These are phyloP conservation scores for Geococcyx californianus DNA, from an alignment of 2,113 vertebrate genomes.

Conservation along the genomic window DNA sequence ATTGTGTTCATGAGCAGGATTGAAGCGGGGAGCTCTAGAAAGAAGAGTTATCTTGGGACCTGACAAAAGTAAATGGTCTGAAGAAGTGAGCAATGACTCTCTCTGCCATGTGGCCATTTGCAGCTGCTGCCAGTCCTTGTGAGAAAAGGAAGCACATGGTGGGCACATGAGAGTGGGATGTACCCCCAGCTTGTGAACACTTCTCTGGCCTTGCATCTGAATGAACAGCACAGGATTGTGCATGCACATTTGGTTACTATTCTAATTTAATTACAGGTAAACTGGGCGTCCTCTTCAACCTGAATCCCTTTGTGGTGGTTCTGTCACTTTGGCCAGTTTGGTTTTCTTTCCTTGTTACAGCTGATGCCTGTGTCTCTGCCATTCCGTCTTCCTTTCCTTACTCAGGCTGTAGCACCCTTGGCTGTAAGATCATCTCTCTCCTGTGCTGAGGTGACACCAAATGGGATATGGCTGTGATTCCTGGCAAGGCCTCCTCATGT, in stretches of 20 bases:
- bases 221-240: background rate
- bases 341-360: background rate
- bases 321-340: background rate
- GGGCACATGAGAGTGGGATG: background rate
- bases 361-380: background rate
- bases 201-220: background rate
- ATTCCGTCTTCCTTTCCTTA: background rate
- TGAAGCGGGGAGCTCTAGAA: background rate
- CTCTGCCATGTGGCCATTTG: background rate
- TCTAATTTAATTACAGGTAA: constrained; percentile 11
- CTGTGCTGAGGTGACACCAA: background rate
- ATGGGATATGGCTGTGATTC: background rate
- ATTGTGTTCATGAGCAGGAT: background rate
- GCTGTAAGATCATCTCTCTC: background rate
- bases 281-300: background rate
- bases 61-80: background rate
- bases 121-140: background rate
- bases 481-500: background rate
- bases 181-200: background rate
- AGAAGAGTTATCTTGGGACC: background rate
- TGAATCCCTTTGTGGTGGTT: background rate
- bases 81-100: background rate
- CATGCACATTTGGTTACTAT: background rate
- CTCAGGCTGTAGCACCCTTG: background rate
- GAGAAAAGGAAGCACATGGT: background rate